Evolutionary conservation across 2,888 invertebrate species (phyloP).

Genomic region (Antheraea assamensis): DNA sequence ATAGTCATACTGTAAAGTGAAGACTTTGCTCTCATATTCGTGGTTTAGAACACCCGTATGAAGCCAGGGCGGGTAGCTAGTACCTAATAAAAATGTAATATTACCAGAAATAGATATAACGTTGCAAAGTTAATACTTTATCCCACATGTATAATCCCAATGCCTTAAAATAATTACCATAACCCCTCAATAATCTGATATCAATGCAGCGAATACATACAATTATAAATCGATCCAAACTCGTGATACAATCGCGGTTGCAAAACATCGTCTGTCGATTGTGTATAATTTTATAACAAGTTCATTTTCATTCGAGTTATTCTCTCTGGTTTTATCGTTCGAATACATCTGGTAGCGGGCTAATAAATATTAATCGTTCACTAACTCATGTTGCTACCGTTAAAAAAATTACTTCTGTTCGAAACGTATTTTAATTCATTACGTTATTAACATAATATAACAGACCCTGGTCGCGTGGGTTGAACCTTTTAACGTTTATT

Average conservation of each 20-base stretch:
- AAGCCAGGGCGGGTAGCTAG: too few species aligned
- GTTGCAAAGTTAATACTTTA: too few species aligned
- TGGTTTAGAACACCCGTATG: too few species aligned
- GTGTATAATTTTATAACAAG: neutral
- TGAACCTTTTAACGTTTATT: constrained; percentile 42
- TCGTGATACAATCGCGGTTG: neutral
- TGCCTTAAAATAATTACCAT: neutral
- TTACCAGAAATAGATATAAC: too few species aligned
- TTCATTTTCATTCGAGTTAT: constrained; percentile 10
- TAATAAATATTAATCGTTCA: constrained; percentile 76
- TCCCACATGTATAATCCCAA: neutral
- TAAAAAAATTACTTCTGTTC: constrained; percentile 55
- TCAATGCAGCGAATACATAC: neutral
- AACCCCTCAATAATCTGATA: neutral
- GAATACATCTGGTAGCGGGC: constrained; percentile 32
- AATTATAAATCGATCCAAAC: neutral
- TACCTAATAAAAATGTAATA: too few species aligned
- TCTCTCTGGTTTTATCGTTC: constrained; percentile 8
- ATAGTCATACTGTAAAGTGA: too few species aligned
- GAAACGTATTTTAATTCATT: constrained; percentile 61
- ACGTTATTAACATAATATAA: constrained; percentile 68
- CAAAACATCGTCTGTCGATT: constrained; percentile 4
- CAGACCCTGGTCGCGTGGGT: constrained; percentile 50
- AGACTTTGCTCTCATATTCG: too few species aligned
- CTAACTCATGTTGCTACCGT: constrained; percentile 75